Conservation (phyloP, 2,113 vertebrate genomes). For the Cepphus grylle region DNA sequence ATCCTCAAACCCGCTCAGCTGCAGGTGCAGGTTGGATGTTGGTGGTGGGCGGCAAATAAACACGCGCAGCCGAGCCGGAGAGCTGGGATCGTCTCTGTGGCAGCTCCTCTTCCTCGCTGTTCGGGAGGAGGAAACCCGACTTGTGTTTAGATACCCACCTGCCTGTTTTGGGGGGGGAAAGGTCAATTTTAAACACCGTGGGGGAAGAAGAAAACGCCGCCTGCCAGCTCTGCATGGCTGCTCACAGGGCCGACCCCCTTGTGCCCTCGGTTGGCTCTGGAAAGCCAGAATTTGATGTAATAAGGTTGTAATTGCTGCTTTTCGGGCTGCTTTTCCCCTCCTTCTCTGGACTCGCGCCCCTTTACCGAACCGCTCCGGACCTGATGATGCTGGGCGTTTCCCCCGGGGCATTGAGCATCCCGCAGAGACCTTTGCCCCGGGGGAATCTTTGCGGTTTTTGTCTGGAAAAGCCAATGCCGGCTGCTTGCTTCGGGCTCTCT, state of each 20-base stretch:
- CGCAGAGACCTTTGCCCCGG: rapidly evolving
- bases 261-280: neutral
- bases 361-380: neutral
- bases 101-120: neutral
- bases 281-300: neutral
- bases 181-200: neutral
- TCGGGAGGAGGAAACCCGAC: neutral
- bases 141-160: neutral
- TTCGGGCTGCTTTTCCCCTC: neutral
- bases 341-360: no score
- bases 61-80: neutral
- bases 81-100: no score
- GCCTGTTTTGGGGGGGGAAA: neutral
- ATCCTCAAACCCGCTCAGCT: neutral
- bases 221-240: neutral
- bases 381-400: rapidly evolving
- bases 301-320: neutral
- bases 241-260: neutral
- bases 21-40: no score
- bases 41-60: neutral
- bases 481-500: neutral
- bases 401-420: rapidly evolving
- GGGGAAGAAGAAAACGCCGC: neutral
- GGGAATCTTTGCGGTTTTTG: rapidly evolving
- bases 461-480: rapidly evolving